phyloP scores from a whole-genome alignment of 2,113 vertebrate genomes.

The Ammospiza caudacuta region DNA sequence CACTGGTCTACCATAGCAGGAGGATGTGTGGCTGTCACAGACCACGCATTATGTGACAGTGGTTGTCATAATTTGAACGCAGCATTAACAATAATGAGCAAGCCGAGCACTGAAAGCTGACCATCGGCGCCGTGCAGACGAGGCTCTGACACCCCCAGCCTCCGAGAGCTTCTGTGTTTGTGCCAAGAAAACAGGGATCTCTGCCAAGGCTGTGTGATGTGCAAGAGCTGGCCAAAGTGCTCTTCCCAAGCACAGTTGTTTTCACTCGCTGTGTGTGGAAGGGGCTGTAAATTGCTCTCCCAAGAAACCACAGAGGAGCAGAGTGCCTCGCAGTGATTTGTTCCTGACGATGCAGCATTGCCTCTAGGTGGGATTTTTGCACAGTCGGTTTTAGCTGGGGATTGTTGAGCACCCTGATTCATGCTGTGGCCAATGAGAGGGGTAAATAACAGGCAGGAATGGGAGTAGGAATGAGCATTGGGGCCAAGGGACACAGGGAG shows the following conservation, averaged over 20 bases:
- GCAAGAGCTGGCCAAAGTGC: background rate
- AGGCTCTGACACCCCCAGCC: background rate
- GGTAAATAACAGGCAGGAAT: background rate
- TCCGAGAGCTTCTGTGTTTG: background rate
- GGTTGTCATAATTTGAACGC: background rate
- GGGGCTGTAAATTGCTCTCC: background rate
- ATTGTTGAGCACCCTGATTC: background rate
- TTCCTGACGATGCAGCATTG: background rate
- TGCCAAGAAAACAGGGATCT: background rate
- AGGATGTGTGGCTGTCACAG: background rate
- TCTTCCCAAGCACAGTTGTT: conserved; percentile 1
- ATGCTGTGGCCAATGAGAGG: background rate
- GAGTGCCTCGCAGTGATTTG: background rate
- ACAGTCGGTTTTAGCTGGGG: background rate
- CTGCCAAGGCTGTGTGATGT: background rate
- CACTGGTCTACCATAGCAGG: background rate
- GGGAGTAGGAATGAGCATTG: background rate
- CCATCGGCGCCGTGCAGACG: background rate
- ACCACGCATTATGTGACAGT: background rate
- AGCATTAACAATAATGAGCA: background rate
- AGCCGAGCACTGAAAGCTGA: conserved; percentile 1
- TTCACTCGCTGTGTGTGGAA: background rate
- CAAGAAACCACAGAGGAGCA: background rate
- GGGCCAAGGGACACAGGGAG: background rate
- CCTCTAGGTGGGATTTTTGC: background rate